Conservation (phyloP, 92 coral and sea anemone genomes). For the Desmophyllum pertusum region DNA sequence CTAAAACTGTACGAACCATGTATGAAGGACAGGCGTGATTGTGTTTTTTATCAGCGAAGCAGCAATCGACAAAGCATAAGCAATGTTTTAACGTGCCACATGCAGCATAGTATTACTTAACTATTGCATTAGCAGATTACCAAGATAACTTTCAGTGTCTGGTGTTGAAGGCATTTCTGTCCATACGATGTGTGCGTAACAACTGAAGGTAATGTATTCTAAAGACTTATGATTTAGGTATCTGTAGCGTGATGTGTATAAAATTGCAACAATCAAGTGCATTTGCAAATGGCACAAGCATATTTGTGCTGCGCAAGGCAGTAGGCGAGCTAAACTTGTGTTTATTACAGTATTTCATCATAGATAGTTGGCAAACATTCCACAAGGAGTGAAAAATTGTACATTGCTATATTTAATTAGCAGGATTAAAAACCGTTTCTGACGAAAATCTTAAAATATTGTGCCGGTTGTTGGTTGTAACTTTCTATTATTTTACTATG, state of each 20-base stretch:
- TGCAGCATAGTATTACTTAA: background rate
- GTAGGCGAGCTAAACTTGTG: background rate
- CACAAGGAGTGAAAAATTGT: too few relatives aligned
- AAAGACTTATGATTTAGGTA: background rate
- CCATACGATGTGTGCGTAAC: conserved; percentile 16
- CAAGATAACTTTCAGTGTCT: conserved; percentile 25
- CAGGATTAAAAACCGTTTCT: too few relatives aligned
- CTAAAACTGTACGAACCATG: too few relatives aligned
- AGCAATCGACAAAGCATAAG: background rate
- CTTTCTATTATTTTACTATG: too few relatives aligned
- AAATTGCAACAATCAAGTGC: background rate
- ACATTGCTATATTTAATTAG: too few relatives aligned
- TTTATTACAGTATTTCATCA: background rate
- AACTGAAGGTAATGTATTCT: conserved; percentile 41
- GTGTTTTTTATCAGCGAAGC: conserved; percentile 3
- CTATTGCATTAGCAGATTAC: conserved; percentile 29
- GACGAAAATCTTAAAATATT: too few relatives aligned
- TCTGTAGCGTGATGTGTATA: background rate
- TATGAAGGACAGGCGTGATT: background rate
- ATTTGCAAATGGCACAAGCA: background rate
- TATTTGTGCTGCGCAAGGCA: background rate
- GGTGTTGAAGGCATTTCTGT: conserved; percentile 32
- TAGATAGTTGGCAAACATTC: too few relatives aligned
- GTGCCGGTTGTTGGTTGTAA: too few relatives aligned
- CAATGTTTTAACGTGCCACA: background rate